These are phyloP conservation scores for Tamandua tetradactyla DNA, from an alignment of 2,797 vertebrate genomes.

Conservation along the genomic window DNA sequence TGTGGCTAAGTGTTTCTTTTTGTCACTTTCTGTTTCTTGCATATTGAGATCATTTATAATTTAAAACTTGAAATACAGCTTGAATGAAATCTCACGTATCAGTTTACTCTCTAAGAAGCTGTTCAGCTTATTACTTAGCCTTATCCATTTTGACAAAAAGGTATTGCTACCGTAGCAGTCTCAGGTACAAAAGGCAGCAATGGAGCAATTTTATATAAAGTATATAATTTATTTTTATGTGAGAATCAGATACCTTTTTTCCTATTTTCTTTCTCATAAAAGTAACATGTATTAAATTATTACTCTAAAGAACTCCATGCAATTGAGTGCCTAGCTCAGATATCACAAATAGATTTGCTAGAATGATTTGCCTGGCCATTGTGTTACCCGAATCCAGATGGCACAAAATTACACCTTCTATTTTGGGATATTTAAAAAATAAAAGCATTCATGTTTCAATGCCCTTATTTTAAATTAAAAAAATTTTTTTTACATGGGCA, in stretches of 20 bases:
- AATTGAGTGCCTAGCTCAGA: not conserved
- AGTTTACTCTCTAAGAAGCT: conserved; percentile 52
- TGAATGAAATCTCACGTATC: conserved; percentile 16
- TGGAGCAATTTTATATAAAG: conserved; percentile 60
- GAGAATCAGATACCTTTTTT: conserved; percentile 50
- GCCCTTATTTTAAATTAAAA: too few species aligned
- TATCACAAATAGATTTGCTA: not conserved
- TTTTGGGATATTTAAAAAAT: not conserved
- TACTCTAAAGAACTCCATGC: not conserved
- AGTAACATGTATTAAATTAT: conserved; percentile 1
- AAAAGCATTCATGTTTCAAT: not conserved
- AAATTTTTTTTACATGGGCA: too few species aligned
- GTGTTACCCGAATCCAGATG: not conserved
- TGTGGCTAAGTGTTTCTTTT: conserved; percentile 45
- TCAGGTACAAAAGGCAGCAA: not conserved
- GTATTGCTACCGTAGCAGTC: not conserved
- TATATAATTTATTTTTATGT: conserved; percentile 57
- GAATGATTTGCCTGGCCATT: not conserved
- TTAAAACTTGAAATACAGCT: conserved; percentile 54
- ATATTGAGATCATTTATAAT: conserved; percentile 48
- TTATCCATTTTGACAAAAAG: conserved; percentile 58
- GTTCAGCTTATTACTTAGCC: conserved; percentile 10
- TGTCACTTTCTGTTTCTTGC: conserved; percentile 60
- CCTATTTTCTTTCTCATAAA: conserved; percentile 53
- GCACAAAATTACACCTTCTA: not conserved